phyloP scores from a whole-genome alignment of 2,888 invertebrate species.

The Phoronis australis region DNA sequence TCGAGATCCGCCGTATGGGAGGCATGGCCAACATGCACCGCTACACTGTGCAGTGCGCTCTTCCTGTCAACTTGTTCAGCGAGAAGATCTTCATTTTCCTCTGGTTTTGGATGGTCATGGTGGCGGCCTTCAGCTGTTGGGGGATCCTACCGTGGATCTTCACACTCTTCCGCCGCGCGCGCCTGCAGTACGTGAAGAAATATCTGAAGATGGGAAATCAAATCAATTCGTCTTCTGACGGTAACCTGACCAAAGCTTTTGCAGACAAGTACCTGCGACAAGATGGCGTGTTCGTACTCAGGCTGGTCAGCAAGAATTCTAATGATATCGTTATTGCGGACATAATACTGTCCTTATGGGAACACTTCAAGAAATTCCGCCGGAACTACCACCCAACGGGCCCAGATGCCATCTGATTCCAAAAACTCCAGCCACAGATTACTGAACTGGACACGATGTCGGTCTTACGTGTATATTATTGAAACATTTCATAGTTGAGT shows the following conservation, averaged over 20 bases:
- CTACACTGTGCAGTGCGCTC: slow-evolving; percentile 35
- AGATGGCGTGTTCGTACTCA: slow-evolving; percentile 49
- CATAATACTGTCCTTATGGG: slow-evolving; percentile 47
- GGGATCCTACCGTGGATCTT: slow-evolving; percentile 44
- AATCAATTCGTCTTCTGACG: slow-evolving; percentile 43
- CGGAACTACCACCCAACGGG: too few relatives aligned
- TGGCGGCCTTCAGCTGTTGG: slow-evolving; percentile 37
- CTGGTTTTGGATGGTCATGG: slow-evolving; percentile 52
- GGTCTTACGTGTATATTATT: too few relatives aligned
- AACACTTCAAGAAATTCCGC: slow-evolving; percentile 30
- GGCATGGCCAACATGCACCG: slow-evolving; percentile 44
- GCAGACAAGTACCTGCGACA: slow-evolving; percentile 46
- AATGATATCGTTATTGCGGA: slow-evolving; percentile 49
- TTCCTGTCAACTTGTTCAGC: slow-evolving; percentile 45
- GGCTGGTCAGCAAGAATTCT: slow-evolving; percentile 47
- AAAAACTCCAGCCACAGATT: too few relatives aligned
- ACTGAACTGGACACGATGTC: too few relatives aligned
- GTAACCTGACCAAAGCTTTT: slow-evolving; percentile 47
- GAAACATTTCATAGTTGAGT: too few relatives aligned
- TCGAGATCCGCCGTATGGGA: slow-evolving; percentile 46
- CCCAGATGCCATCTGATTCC: too few relatives aligned
- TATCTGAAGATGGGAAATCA: slow-evolving; percentile 54
- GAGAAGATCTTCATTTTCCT: slow-evolving; percentile 52
- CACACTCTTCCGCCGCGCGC: slow-evolving; percentile 45
- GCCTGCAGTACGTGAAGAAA: slow-evolving; percentile 53